Evolutionary conservation across 2,797 vertebrate species (phyloP), one percentile per base, ranked within the genome.

Genomic region (Sebastolobus altivelis): DNA sequence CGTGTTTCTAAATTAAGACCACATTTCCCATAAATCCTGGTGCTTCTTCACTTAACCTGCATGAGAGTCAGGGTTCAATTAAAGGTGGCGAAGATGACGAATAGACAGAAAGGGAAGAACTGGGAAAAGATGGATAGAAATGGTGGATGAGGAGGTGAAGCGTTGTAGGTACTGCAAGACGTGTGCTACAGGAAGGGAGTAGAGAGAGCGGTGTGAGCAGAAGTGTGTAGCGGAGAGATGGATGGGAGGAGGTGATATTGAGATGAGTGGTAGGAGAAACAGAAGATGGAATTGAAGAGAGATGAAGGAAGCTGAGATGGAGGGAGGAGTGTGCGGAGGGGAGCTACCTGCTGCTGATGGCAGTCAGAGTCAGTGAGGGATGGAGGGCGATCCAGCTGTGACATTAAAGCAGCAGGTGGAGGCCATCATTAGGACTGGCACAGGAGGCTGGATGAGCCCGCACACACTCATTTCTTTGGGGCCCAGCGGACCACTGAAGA

Each of bases 331-430:
- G 81, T 84, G 88, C 80, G 72, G 85, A 82, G 86, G 84, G 89
- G 77, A 87, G 91, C 92, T 94, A 94, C 93, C 92, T 95, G 92
- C 93, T 93, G 94, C 92, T 95, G 92, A 94, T 94, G 93, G 92
- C 88, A 92, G 89, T 89, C 88, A 84, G 90, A 95, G 92, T 93
- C 97, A 97, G 96, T 97, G 96, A 97, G 96, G 97, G 97, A 96
- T 97, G 96, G 96, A 96, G 96, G 97, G 62, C 93, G 95, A 97
- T 98, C 97, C 97, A 98, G 97, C 97, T 98, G 97, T 96, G 97
- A 97, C 97, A 97, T 97, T 99, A 98, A 98, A 98, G 98, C 97
- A 98, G 97, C 97, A 98, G 98, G 97, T 98, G 97, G 97, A 97
- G 94, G 96, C 97, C 96, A 96, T 97, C 97, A 98, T 99, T 98